Evolutionary conservation across 1,140 invertebrate species (phyloP).

Genomic region (Lamellibrachia luymesi): DNA sequence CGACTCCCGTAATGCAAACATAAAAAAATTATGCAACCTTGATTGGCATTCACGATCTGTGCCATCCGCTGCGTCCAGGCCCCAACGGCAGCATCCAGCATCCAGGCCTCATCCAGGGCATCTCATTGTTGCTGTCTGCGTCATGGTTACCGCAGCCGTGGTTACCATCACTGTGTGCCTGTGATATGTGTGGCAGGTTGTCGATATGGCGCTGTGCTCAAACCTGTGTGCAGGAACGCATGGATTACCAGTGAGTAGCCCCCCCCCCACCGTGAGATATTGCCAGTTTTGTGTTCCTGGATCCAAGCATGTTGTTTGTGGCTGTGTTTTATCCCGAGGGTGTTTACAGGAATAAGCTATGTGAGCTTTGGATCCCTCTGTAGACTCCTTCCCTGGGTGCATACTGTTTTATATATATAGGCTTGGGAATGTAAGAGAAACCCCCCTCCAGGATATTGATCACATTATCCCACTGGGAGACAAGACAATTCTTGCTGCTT

Average conservation of each 20-base stretch:
- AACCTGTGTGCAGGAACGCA: background rate
- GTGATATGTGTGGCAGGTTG: background rate
- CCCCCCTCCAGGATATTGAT: background rate
- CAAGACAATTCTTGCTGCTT: background rate
- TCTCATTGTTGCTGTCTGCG: background rate
- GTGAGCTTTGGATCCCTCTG: background rate
- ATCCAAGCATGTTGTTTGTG: background rate
- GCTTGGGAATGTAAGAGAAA: background rate
- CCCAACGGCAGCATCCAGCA: background rate
- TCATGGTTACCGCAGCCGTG: background rate
- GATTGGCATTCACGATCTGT: constrained; percentile 1
- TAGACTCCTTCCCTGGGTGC: background rate
- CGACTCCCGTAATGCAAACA: background rate
- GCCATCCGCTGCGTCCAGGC: background rate
- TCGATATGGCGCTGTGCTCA: background rate
- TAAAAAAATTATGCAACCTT: background rate
- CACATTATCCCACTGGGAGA: background rate
- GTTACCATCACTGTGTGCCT: background rate
- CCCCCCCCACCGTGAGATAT: background rate
- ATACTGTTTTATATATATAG: background rate
- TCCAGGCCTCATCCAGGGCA: background rate
- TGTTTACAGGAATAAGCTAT: background rate
- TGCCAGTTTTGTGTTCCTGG: background rate
- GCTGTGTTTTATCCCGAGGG: background rate
- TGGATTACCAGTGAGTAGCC: background rate